phyloP scores from a whole-genome alignment of 2,797 vertebrate species.

The Dicrostonyx torquatus region DNA sequence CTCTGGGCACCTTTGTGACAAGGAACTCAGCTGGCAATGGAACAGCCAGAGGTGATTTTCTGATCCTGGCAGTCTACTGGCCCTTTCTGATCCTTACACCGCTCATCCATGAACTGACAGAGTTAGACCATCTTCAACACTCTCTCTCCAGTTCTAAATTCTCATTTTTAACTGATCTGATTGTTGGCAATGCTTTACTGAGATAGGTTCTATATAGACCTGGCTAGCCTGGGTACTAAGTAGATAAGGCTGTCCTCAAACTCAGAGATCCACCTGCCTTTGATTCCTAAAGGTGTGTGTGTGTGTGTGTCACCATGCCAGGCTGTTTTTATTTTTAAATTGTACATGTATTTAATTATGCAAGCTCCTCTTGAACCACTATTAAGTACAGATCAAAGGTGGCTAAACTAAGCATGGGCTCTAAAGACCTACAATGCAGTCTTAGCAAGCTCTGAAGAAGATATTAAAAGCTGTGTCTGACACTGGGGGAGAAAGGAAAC shows the following conservation, averaged over 20 bases:
- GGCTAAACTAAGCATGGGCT: constrained; percentile 38
- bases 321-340: constrained; percentile 51
- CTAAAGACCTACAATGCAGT: not conserved
- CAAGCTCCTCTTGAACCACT: not conserved
- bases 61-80: not conserved
- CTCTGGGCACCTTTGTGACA: not conserved
- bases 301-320: not conserved
- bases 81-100: constrained; percentile 19
- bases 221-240: not conserved
- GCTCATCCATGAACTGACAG: constrained; percentile 36
- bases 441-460: constrained; percentile 15
- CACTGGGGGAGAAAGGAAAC: constrained; percentile 52
- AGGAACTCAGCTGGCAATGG: too few species aligned
- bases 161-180: constrained; percentile 46
- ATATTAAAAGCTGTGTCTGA: constrained; percentile 46
- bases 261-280: not conserved
- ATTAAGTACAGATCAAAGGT: constrained; percentile 34
- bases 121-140: not conserved
- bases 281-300: not conserved
- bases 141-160: constrained; percentile 14
- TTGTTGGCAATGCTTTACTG: not conserved
- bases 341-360: constrained; percentile 42
- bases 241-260: not conserved
- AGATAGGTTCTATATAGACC: not conserved
- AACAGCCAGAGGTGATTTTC: not conserved